Evolutionary conservation across 1,140 invertebrate genomes (phyloP).

Genomic region (Solenopsis fugax): DNA sequence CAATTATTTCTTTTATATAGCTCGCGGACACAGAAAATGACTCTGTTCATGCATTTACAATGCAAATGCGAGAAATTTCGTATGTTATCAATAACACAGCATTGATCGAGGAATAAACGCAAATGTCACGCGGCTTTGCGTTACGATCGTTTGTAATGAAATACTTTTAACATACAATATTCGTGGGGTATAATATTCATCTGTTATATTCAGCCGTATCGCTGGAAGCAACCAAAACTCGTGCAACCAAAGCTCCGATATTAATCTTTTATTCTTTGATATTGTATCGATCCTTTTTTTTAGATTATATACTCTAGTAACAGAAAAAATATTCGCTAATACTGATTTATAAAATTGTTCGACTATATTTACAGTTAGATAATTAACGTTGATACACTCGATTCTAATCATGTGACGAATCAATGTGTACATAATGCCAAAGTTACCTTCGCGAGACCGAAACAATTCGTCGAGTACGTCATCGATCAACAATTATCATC

Average conservation of each 20-base stretch:
- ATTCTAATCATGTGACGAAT: background rate
- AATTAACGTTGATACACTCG: conserved; percentile 3
- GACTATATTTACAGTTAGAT: background rate
- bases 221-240: background rate
- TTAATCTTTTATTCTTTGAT: no score
- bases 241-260: background rate
- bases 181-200: background rate
- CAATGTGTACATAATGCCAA: background rate
- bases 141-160: conserved; percentile 29
- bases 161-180: conserved; percentile 48
- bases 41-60: conserved; percentile 41
- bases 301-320: background rate
- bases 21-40: conserved; percentile 46
- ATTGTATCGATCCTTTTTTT: background rate
- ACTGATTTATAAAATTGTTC: background rate
- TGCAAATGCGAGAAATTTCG: conserved; percentile 55
- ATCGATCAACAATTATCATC: conserved; percentile 72
- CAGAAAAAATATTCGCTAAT: background rate
- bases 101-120: conserved; percentile 47
- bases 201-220: background rate
- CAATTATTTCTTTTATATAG: conserved; percentile 38
- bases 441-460: background rate
- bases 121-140: conserved; percentile 32
- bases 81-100: conserved; percentile 39
- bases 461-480: conserved; percentile 55